Percentiles rank a stretch among this genome's conserved stretches.
Evolutionary conservation across 2,888 invertebrate genomes (phyloP).

Genomic region (Tholera decimalis): DNA sequence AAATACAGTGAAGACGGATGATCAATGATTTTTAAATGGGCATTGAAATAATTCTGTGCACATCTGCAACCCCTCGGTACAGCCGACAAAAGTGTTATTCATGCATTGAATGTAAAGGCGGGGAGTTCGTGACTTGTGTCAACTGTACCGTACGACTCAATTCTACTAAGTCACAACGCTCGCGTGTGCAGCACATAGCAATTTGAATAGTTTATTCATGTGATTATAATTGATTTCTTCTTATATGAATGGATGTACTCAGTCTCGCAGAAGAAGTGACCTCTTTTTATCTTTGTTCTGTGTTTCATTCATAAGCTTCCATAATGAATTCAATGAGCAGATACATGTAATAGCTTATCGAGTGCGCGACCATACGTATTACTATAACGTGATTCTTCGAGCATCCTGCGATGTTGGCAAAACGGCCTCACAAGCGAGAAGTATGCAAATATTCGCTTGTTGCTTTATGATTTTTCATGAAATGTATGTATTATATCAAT

Average conservation of each 20-base stretch:
- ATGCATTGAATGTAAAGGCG: conserved; percentile 66
- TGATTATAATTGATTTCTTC: conserved; percentile 80
- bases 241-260: conserved; percentile 72
- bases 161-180: conserved; percentile 71
- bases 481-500: conserved; percentile 45
- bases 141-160: conserved; percentile 66
- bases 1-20: conserved; percentile 55
- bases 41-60: conserved; percentile 62
- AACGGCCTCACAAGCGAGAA: conserved; percentile 18
- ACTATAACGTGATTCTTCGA: conserved; percentile 32
- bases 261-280: conserved; percentile 74
- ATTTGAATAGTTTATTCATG: conserved; percentile 79
- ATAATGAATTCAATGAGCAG: conserved; percentile 47
- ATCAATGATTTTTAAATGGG: conserved; percentile 63
- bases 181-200: conserved; percentile 68
- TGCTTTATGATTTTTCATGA: conserved; percentile 52
- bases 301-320: conserved; percentile 60
- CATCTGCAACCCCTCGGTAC: conserved; percentile 67
- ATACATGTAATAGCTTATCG: conserved; percentile 53
- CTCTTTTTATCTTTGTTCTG: conserved; percentile 66
- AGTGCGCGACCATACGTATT: conserved; percentile 25
- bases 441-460: conserved; percentile 8
- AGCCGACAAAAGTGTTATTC: conserved; percentile 66
- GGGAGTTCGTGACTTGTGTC: conserved; percentile 71
- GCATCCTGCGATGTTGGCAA: conserved; percentile 49